Conservation (phyloP, 1,140 invertebrate species). For the Drosophila mojavensis region DNA sequence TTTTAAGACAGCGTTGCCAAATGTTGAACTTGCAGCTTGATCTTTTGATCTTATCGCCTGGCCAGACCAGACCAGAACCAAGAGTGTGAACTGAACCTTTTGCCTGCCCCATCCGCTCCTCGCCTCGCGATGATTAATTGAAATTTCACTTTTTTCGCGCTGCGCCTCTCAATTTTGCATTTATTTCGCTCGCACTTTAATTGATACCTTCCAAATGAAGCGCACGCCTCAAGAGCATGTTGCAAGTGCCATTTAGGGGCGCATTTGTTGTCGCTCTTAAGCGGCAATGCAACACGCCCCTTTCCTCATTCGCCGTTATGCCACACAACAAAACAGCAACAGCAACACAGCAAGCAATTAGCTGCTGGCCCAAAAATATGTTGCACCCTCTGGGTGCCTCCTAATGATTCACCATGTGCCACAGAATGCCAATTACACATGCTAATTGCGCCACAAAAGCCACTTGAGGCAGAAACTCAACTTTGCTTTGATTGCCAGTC, state of each 20-base stretch:
- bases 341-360: conserved; percentile 49
- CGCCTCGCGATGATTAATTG: conserved; percentile 55
- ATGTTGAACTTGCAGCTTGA: conserved; percentile 55
- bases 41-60: conserved; percentile 68
- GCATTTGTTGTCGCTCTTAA: conserved; percentile 68
- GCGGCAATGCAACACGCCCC: conserved; percentile 56
- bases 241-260: conserved; percentile 75
- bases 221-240: conserved; percentile 60
- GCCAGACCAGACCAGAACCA: conserved; percentile 27
- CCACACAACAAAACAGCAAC: not conserved
- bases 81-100: conserved; percentile 62
- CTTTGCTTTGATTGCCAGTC: conserved; percentile 31
- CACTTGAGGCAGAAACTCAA: conserved; percentile 13
- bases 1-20: conserved; percentile 24
- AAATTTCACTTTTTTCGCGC: conserved; percentile 57
- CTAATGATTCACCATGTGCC: conserved; percentile 39
- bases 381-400: conserved; percentile 44
- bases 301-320: conserved; percentile 20
- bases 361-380: conserved; percentile 45
- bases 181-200: conserved; percentile 50
- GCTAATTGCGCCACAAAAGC: conserved; percentile 50
- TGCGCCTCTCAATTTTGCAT: conserved; percentile 28
- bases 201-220: conserved; percentile 35
- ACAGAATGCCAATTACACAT: conserved; percentile 54
- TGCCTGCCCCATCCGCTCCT: not conserved